Conservation (phyloP, 2,113 vertebrate genomes). For the Laterallus jamaicensis region DNA sequence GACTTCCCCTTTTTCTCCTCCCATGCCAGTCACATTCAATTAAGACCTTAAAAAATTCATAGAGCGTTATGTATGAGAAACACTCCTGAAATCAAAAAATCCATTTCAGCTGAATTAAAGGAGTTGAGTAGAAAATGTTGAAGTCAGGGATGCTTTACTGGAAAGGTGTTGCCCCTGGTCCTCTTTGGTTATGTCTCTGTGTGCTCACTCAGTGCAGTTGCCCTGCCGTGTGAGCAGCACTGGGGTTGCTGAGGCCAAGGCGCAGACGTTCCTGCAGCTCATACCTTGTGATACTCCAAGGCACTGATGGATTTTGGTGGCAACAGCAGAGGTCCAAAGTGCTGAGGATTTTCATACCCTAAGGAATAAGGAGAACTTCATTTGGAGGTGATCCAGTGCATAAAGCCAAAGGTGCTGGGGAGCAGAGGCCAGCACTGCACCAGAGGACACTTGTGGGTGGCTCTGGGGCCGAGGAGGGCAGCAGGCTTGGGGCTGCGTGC, state of each 20-base stretch:
- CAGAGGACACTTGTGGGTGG: neutral
- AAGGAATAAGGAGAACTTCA: neutral
- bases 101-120: neutral
- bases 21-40: neutral
- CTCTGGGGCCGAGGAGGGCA: neutral
- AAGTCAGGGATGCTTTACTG: neutral
- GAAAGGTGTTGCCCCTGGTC: neutral
- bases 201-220: neutral
- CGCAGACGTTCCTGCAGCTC: neutral
- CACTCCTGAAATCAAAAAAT: neutral
- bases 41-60: neutral
- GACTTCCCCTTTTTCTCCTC: neutral
- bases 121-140: neutral
- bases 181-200: neutral
- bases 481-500: neutral
- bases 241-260: rapidly evolving
- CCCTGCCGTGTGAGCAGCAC: neutral
- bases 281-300: neutral
- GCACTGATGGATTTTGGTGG: neutral
- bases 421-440: neutral
- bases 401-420: rapidly evolving
- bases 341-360: neutral
- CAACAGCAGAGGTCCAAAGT: neutral
- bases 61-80: neutral
- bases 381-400: neutral